Percentiles rank a stretch among this genome's conserved stretches.
These are phyloP conservation scores for Heliconius congener DNA, from an alignment of 1,140 invertebrate genomes.

Conservation along the genomic window DNA sequence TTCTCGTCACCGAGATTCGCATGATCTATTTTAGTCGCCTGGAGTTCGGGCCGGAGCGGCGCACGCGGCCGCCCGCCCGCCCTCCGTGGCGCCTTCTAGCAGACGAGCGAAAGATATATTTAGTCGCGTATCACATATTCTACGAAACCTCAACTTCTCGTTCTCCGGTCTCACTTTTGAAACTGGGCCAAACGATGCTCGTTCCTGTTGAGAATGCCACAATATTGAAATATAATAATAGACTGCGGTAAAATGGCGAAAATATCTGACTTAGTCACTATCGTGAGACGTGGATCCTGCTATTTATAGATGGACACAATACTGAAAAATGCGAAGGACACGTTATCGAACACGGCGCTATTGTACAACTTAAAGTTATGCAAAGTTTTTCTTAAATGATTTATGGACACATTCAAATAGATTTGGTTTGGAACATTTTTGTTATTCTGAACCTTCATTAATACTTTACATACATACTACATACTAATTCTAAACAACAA, in stretches of 20 bases:
- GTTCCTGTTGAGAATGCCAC: slow-evolving; percentile 75
- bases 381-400: not conserved
- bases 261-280: slow-evolving; percentile 74
- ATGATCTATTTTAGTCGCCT: slow-evolving; percentile 55
- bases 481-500: not conserved
- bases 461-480: not conserved
- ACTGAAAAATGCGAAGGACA: slow-evolving; percentile 71
- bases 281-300: slow-evolving; percentile 57
- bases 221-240: slow-evolving; percentile 80
- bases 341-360: slow-evolving; percentile 41
- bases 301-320: slow-evolving; percentile 69
- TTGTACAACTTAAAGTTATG: slow-evolving; percentile 47
- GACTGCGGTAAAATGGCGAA: slow-evolving; percentile 67
- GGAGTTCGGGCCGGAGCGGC: slow-evolving; percentile 26
- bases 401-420: not conserved
- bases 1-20: slow-evolving; percentile 41
- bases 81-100: slow-evolving; percentile 19
- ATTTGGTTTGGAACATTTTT: not conserved
- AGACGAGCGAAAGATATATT: slow-evolving; percentile 59
- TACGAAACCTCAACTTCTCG: slow-evolving; percentile 73
- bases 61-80: slow-evolving; percentile 34
- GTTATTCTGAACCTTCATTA: not conserved
- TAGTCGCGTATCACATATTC: slow-evolving; percentile 71
- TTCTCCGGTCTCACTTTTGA: slow-evolving; percentile 75
- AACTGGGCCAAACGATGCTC: slow-evolving; percentile 78